Base-by-base conservation (phyloP, 2,888 invertebrate genomes). In the Ochropleura leucogaster region DNA sequence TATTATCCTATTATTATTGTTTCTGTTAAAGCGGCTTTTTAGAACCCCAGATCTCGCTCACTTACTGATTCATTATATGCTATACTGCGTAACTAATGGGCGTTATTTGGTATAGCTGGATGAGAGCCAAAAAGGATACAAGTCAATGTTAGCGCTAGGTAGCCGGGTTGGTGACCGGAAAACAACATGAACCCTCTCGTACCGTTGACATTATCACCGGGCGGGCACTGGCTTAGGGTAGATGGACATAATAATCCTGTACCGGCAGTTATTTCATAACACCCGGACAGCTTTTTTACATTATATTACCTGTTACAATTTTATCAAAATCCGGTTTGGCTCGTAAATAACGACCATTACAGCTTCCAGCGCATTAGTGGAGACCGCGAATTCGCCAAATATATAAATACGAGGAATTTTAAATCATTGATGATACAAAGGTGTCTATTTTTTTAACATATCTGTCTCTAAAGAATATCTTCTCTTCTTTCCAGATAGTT, bases 401-500 rank as follows among this genome's bases (percentile, higher is more conserved):
- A 1, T 59, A 40, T 4, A 7, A 8, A 46, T 7, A 40, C 8
- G n/a, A 62, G 44, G 30, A 12, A 4, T 30, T 44, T 30, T 14
- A 60, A 0, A 40, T 40, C 3, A 46, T 18, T 18, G 7, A 14
- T n/a, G 20, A n/a, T n/a, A n/a, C 16, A 59, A 49, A 42, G 5
- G 42, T 64, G 42, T 7, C 16, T 30, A 18, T 70, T 16, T 30
- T 62, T 14, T 30, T 6, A 59, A 14, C 5, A 18, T 14, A 55
- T 18, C 63, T 0, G n/a, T 75, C 14, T 6, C 53, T 82, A 68
- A 82, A 18, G 20, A 53, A 16, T 64, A 71, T 68, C 40, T 73
- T 63, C 64, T 87, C 74, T 42, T 85, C 18, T 83, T 92, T 92
- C 4, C 94, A 95, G 95, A 94, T 89, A 90, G 91, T 93, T 93